phyloP scores from a whole-genome alignment of 2,888 invertebrate genomes.

The Drosophila recens region DNA sequence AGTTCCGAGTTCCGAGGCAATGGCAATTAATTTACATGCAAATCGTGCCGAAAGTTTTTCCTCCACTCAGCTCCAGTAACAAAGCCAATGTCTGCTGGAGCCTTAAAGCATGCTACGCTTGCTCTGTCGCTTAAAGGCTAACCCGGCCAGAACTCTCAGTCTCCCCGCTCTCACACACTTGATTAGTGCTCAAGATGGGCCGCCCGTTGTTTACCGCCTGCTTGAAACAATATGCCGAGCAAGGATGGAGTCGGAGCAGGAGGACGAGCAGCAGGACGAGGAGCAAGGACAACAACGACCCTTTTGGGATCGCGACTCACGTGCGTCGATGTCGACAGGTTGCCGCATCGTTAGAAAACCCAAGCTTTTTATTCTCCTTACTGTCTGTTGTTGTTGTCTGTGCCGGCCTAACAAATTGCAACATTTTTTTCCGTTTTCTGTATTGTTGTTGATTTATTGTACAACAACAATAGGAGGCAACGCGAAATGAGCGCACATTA shows the following conservation, averaged over 20 bases:
- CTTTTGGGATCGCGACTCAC: conserved; percentile 69
- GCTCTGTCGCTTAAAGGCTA: conserved; percentile 42
- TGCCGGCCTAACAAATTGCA: conserved; percentile 74
- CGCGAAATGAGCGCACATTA: conserved; percentile 67
- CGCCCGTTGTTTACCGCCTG: conserved; percentile 71
- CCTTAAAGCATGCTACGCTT: conserved; percentile 52
- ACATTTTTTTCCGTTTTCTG: conserved; percentile 44
- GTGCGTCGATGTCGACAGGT: conserved; percentile 72
- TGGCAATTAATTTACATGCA: conserved; percentile 84
- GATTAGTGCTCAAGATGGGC: conserved; percentile 67
- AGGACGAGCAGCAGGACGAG: no score
- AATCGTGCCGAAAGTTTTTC: conserved; percentile 76
- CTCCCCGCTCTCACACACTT: conserved; percentile 49
- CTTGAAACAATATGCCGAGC: conserved; percentile 71
- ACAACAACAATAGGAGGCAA: conserved; percentile 46
- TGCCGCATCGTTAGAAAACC: conserved; percentile 72
- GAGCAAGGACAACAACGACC: conserved; percentile 59
- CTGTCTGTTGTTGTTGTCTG: conserved; percentile 39
- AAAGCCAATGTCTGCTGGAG: conserved; percentile 13
- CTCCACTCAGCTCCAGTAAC: conserved; percentile 19
- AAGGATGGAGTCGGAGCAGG: not conserved
- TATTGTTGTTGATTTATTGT: conserved; percentile 69
- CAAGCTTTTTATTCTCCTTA: conserved; percentile 37
- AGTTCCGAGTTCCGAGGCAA: conserved; percentile 54
- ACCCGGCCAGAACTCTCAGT: conserved; percentile 14